Percentiles rank a stretch among this genome's conserved stretches.
These are phyloP conservation scores for Cepaea hortensis DNA, from an alignment of 2,888 invertebrate species.

Conservation along the genomic window DNA sequence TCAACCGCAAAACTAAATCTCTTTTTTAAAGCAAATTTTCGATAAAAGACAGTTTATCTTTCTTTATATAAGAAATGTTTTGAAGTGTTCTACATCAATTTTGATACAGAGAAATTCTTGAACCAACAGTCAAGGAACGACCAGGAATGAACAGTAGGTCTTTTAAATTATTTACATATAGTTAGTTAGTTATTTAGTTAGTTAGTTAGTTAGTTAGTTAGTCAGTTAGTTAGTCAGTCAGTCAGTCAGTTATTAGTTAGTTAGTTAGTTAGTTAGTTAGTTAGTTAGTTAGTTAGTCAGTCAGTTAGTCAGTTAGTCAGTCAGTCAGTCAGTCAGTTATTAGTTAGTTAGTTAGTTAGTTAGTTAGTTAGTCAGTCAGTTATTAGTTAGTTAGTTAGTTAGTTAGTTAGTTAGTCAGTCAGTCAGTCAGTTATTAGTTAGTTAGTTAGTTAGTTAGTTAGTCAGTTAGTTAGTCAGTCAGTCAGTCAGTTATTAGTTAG, in stretches of 20 bases:
- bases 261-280: not conserved
- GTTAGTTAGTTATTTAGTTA: too few species aligned
- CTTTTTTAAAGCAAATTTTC: not conserved
- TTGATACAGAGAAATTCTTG: slow-evolving; percentile 2
- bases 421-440: too few species aligned
- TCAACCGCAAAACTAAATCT: not conserved
- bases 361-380: too few species aligned
- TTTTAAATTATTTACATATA: too few species aligned
- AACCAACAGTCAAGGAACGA: not conserved
- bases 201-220: not conserved
- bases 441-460: not conserved
- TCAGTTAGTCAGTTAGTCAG: too few species aligned
- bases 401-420: too few species aligned
- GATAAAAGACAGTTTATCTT: not conserved
- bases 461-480: too few species aligned
- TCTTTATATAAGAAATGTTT: not conserved
- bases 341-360: not conserved
- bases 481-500: too few species aligned
- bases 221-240: not conserved
- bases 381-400: not conserved
- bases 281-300: not conserved
- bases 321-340: too few species aligned
- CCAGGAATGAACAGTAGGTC: not conserved
- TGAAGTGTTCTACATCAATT: not conserved
- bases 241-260: not conserved